Conservation (phyloP, 2,113 vertebrate species). For the Setophaga kirtlandii region DNA sequence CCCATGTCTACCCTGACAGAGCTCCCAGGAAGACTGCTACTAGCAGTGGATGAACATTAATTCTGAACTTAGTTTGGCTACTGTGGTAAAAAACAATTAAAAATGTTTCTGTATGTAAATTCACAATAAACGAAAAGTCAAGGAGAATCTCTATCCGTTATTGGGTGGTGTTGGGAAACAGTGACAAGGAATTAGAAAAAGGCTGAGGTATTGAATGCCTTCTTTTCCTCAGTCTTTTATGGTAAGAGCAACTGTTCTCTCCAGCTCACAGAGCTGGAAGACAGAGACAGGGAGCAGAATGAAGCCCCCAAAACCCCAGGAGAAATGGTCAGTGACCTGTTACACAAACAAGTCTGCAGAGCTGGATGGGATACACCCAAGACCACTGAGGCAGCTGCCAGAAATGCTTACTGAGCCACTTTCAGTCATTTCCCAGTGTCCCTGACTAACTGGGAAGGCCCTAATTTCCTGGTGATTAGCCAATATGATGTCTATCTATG, state of each 20-base stretch:
- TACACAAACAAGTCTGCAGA: not conserved
- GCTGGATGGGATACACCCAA: not conserved
- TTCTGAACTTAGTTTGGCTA: not conserved
- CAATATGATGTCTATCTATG: rapidly evolving
- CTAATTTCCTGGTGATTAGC: not conserved
- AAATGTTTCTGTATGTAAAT: not conserved
- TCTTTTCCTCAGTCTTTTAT: not conserved
- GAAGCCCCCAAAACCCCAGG: not conserved
- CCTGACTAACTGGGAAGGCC: not conserved
- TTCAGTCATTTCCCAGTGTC: not conserved
- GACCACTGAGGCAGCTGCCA: not conserved
- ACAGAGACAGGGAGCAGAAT: not conserved
- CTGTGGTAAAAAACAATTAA: not conserved
- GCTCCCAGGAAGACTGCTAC: not conserved
- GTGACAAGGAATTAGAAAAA: not conserved
- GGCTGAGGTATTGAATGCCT: not conserved
- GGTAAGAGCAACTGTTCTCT: not conserved
- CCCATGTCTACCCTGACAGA: not conserved
- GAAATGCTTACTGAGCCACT: not conserved
- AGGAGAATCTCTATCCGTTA: not conserved
- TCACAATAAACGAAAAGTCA: not conserved
- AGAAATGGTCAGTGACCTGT: not conserved
- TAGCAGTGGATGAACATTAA: not conserved
- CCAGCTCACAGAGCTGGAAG: not conserved
- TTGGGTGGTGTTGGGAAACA: not conserved